Evolutionary conservation across 2,888 invertebrate genomes (phyloP), one percentile per base, ranked within the genome.

Genomic region (Tetranychus truncatus): DNA sequence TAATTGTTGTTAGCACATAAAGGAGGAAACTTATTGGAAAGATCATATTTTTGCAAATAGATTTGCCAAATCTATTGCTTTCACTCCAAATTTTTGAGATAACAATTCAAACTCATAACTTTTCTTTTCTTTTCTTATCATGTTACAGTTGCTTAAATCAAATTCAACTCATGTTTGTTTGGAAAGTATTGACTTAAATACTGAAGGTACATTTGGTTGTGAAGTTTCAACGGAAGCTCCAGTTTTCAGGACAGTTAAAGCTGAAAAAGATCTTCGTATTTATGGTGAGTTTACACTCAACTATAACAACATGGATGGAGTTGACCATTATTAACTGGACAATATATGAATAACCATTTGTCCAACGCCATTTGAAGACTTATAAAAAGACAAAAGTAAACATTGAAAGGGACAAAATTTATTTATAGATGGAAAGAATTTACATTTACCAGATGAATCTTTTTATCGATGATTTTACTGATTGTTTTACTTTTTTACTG

Each of bases 201-300:
- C 79, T 24, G 79, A 79, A 76, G 79, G 79, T 21, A 77, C 78
- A 24, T 79, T 78, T 75, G 78, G 76, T 8, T 78, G 78, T 74
- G 77, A 78, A 75, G 77, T 79, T 55, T 78, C 77, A 1, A 77
- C 77, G 18, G 77, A 77, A 75, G 76, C 76, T 2, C 77, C 77
- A 9, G 76, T 75, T 45, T 79, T 77, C 74, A 46, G 77, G 69
- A 78, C 78, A 1, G 77, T 79, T 8, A 78, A 79, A 77, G 77
- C 77, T 15, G 78, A 77, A 71, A 78, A 77, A 67, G 79, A 78
- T 73, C 21, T 79, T 66, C 45, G 78, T 66, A 78, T 79, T 24
- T 79, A 79, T 66, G 79, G 79, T 79, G 69, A 69, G 69, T 21
- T 69, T 66, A 20, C 11, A 20, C 20, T 15, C 66, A 11, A 2